Base-by-base conservation (phyloP, 2,113 vertebrate genomes). In the Acanthochromis polyacanthus region DNA sequence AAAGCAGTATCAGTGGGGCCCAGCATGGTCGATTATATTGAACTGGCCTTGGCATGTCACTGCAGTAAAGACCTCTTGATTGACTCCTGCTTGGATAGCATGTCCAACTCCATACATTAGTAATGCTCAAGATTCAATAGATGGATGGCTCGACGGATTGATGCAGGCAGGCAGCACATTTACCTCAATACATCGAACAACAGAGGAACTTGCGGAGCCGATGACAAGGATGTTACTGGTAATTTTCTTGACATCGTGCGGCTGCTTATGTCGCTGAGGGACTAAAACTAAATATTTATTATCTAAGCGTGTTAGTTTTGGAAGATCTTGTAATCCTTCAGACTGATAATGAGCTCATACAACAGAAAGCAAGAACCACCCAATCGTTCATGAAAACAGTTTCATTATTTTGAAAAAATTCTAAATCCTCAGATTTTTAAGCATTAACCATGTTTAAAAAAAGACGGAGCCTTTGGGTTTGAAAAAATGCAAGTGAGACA, bases 41-140 rank as follows among this genome's bases (percentile, higher is more conserved):
- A 94, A 20, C 93, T 52, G 79, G 45, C 78, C 78, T 78, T 88
- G 80, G 90, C 80, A 62, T 90, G 92, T 93, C 91, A 81, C 71
- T 76, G 66, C 82, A 65, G 88, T 91, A 92, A 93, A 93, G 90
- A 91, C 88, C 89, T 93, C 87, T 81, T 92, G 90, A 94, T 91
- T 91, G 93, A 94, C 92, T 94, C 85, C 84, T 90, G 91, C 90
- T 90, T 89, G 88, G 93, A 89, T 94, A 88, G 89, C 91, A 84
- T 94, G 92, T 92, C 93, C 85, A 76, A 86, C 84, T 86, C 73
- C 85, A 89, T 94, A 89, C 92, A 92, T 94, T 89, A 93, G 91
- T 88, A 89, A 94, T 91, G 88, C 83, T 69, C 84, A 52, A 63
- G 77, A 69, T 65, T 84, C 71, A 8, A 90, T 91, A 82, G 87